phyloP scores from a whole-genome alignment of 2,888 invertebrate genomes.

The Sympetrum striolatum region DNA sequence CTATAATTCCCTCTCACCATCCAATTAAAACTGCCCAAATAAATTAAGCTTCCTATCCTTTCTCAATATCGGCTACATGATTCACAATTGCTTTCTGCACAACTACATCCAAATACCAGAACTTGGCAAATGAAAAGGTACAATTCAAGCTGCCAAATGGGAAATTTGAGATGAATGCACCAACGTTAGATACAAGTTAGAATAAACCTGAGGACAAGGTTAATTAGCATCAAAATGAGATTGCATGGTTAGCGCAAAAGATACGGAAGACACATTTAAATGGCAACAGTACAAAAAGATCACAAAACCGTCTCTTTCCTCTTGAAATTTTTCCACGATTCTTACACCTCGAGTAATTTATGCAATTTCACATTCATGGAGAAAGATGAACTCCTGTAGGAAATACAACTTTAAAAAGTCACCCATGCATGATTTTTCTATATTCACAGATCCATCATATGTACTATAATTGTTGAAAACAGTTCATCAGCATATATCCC shows the following conservation, averaged over 20 bases:
- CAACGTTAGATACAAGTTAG: background rate
- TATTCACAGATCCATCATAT: constrained; percentile 7
- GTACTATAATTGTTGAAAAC: background rate
- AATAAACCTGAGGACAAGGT: constrained; percentile 14
- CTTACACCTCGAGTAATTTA: background rate
- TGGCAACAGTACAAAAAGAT: constrained; percentile 3
- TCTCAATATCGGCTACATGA: background rate
- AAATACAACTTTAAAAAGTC: constrained; percentile 21
- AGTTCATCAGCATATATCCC: background rate
- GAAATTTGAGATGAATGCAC: background rate
- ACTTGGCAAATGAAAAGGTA: background rate
- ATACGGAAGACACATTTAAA: background rate
- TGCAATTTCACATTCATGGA: background rate
- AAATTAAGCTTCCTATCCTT: background rate
- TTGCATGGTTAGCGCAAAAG: background rate
- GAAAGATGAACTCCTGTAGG: background rate
- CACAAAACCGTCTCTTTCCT: background rate
- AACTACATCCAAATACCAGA: background rate
- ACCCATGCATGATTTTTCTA: background rate
- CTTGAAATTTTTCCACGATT: background rate
- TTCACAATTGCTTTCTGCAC: background rate
- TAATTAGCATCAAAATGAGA: background rate
- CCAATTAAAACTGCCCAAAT: background rate
- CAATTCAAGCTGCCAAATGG: background rate
- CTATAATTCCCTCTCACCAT: background rate